phyloP scores from a whole-genome alignment of 2,797 vertebrate species.

The Falco naumanni region DNA sequence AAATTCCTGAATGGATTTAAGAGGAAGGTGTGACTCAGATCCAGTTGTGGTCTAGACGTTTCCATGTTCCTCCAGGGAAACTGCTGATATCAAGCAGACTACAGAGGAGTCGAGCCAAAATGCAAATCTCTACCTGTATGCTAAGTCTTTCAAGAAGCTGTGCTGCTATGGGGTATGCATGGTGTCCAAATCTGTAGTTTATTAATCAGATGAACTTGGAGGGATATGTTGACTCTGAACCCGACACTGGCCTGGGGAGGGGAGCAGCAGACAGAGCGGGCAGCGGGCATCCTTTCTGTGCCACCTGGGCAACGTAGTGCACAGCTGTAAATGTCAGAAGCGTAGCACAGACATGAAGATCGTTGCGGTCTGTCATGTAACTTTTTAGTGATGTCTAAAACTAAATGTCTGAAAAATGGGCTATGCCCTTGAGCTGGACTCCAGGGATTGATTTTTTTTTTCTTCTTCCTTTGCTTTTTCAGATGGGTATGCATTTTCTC shows the following conservation, averaged over 20 bases:
- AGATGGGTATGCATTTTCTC: constrained; percentile 99
- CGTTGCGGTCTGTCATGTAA: neutral
- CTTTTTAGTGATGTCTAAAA: neutral
- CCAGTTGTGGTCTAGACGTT: neutral
- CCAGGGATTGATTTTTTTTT: neutral
- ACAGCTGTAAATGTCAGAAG: neutral
- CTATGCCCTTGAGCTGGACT: neutral
- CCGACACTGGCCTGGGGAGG: neutral
- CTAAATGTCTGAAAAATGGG: neutral
- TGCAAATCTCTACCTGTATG: neutral
- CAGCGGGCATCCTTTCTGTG: neutral
- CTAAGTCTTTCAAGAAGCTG: neutral
- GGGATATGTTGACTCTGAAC: neutral
- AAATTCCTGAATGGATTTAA: neutral
- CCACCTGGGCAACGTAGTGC: rapidly evolving
- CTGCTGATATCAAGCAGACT: neutral
- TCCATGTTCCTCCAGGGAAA: neutral
- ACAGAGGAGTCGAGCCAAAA: neutral
- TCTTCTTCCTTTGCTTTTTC: constrained; percentile 56
- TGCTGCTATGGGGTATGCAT: neutral
- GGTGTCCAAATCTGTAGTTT: neutral
- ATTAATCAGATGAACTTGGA: neutral
- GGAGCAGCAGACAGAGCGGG: neutral
- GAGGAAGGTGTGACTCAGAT: neutral
- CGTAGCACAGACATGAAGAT: neutral